These are phyloP conservation scores for Muscicapa striata DNA, from an alignment of 2,797 vertebrate genomes.

Conservation along the genomic window DNA sequence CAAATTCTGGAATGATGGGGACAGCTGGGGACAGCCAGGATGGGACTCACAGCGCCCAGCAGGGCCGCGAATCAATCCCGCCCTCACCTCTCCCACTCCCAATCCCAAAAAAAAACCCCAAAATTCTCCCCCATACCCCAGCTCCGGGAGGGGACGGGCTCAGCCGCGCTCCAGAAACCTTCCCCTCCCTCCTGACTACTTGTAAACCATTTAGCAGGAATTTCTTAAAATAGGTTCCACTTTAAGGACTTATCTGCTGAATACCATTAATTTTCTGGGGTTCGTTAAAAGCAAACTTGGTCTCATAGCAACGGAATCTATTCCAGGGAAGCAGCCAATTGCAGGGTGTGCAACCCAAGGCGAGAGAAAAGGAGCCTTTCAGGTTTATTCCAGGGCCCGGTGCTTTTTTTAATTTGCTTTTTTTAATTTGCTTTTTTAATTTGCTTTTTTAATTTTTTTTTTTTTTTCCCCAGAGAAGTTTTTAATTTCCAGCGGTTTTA, in stretches of 20 bases:
- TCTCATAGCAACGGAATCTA: conserved; percentile 69
- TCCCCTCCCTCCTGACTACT: conserved; percentile 23
- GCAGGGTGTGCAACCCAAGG: conserved; percentile 26
- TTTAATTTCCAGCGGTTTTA: conserved; percentile 16
- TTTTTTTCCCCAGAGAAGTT: background rate
- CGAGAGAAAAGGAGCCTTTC: conserved; percentile 37
- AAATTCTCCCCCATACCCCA: fast-evolving
- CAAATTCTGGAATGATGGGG: fast-evolving
- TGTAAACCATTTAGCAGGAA: conserved; percentile 50
- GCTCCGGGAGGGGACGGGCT: background rate
- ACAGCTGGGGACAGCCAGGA: background rate
- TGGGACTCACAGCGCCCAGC: background rate
- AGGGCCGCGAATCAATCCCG: background rate
- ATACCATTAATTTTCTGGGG: conserved; percentile 73
- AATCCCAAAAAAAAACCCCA: background rate
- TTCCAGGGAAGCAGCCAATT: conserved; percentile 62
- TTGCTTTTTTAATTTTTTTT: no score
- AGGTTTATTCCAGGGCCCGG: conserved; percentile 32
- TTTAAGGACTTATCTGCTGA: conserved; percentile 65
- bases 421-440: no score
- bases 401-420: background rate
- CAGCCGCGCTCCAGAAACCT: background rate
- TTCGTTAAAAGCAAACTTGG: conserved; percentile 73
- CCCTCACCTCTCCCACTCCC: fast-evolving
- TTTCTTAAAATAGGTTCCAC: conserved; percentile 65